Percentiles rank a stretch among this genome's conserved stretches.
phyloP scores from a whole-genome alignment of 2,797 vertebrate species.

The Parambassis ranga region DNA sequence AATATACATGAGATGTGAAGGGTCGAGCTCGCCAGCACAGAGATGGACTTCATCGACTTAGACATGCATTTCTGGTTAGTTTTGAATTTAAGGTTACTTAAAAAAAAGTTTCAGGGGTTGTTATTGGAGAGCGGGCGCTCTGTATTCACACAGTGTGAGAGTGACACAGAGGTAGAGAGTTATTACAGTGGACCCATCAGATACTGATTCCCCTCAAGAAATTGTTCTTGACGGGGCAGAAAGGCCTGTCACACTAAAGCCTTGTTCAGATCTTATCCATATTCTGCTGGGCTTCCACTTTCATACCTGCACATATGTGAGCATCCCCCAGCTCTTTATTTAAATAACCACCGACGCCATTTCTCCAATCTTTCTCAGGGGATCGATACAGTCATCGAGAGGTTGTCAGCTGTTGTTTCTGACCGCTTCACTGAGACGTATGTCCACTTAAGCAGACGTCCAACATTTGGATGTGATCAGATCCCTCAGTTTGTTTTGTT shows the following conservation, averaged over 20 bases:
- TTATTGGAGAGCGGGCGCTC: neutral
- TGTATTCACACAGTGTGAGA: neutral
- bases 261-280: conserved; percentile 16
- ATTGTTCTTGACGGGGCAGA: conserved; percentile 39
- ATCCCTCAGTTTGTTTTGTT: neutral
- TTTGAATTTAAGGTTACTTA: neutral
- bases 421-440: neutral
- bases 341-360: neutral
- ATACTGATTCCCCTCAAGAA: conserved; percentile 45
- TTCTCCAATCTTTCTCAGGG: too few species aligned
- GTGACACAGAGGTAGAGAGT: neutral
- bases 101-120: neutral
- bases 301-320: neutral
- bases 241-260: conserved; percentile 45
- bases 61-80: neutral
- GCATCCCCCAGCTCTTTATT: neutral
- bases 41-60: neutral
- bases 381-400: too few species aligned
- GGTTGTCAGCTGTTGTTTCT: neutral
- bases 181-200: conserved; percentile 19
- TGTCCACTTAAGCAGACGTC: neutral
- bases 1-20: conserved; percentile 3
- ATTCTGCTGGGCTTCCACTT: conserved; percentile 2
- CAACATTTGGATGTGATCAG: neutral
- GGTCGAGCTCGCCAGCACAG: neutral